Evolutionary conservation across 1,140 invertebrate genomes (phyloP).

Genomic region (Lineus longissimus): DNA sequence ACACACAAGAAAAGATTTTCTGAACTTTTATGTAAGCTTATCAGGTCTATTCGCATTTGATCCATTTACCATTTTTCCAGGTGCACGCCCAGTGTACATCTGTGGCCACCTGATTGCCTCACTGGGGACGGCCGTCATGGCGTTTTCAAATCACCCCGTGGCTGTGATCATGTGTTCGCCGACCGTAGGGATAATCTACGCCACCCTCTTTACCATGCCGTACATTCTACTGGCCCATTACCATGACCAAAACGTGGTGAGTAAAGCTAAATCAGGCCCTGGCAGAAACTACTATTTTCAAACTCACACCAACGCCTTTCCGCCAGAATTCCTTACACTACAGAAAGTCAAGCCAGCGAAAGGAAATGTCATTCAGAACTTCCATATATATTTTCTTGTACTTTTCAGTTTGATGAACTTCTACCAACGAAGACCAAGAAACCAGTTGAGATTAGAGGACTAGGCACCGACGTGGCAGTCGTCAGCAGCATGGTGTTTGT

Average conservation of each 20-base stretch:
- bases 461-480: constrained; percentile 90
- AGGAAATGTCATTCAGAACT: background rate
- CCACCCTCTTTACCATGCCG: constrained; percentile 95
- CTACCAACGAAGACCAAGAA: background rate
- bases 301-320: background rate
- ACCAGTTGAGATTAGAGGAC: constrained; percentile 63
- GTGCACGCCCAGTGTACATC: constrained; percentile 81
- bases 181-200: constrained; percentile 83
- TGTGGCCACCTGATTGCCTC: constrained; percentile 87
- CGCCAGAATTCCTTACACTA: background rate
- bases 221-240: constrained; percentile 90
- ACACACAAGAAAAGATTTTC: too few species aligned
- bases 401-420: background rate
- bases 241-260: constrained; percentile 80
- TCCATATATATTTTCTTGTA: background rate
- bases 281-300: background rate
- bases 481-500: constrained; percentile 93
- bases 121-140: constrained; percentile 84
- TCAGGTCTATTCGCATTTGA: background rate
- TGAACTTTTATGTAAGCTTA: too few species aligned
- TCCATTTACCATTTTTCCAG: constrained; percentile 50
- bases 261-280: constrained; percentile 6
- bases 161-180: constrained; percentile 42
- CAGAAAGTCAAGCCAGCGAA: background rate
- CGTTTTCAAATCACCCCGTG: constrained; percentile 66